Evolutionary conservation across 35 echinoderm and acorn worm genomes (phyloP).

Genomic region (Acanthaster planci): DNA sequence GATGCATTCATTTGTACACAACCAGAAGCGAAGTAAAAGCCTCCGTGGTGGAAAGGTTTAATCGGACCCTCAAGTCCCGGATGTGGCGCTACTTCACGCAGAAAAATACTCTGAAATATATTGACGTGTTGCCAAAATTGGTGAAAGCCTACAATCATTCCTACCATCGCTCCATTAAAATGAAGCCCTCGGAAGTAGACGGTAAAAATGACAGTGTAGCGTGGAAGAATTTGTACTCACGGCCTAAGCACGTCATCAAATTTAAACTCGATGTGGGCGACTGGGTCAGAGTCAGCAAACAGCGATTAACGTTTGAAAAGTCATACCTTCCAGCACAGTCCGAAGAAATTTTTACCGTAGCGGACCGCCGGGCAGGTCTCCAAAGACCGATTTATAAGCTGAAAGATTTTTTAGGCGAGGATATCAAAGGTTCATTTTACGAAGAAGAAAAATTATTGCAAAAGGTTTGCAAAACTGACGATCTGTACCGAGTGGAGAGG

Average conservation of each 20-base stretch:
- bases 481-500: conserved; percentile 25
- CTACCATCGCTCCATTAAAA: conserved; percentile 33
- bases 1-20: conserved; percentile 64
- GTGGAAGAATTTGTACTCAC: neutral
- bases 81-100: conserved; percentile 47
- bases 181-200: neutral
- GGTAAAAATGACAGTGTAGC: conserved; percentile 27
- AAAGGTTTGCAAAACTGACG: conserved; percentile 26
- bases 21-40: conserved; percentile 78
- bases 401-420: neutral
- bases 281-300: conserved; percentile 42
- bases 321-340: conserved; percentile 34
- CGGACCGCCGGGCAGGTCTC: neutral
- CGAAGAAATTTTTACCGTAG: conserved; percentile 33
- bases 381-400: neutral
- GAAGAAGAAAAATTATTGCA: too few species aligned
- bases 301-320: conserved; percentile 44
- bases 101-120: conserved; percentile 40
- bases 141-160: conserved; percentile 38
- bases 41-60: conserved; percentile 36
- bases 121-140: conserved; percentile 5
- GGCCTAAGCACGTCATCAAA: neutral
- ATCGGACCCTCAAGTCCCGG: conserved; percentile 29
- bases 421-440: conserved; percentile 15
- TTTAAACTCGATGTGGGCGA: conserved; percentile 3